These are phyloP conservation scores for Chaetodon trifascialis DNA, from an alignment of 2,113 vertebrate genomes.

Conservation along the genomic window DNA sequence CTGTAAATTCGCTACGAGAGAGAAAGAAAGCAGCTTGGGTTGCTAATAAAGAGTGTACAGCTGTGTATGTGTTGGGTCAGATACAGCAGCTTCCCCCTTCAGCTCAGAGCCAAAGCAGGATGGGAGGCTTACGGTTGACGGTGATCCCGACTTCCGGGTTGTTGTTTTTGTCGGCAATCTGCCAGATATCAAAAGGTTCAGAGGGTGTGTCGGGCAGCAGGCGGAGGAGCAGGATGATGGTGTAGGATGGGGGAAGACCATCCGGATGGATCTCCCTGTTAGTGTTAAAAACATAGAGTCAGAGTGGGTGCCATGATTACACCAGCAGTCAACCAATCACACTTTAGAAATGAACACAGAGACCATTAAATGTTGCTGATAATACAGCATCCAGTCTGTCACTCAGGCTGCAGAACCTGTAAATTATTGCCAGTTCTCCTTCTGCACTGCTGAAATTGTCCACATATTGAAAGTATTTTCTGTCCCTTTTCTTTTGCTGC, in stretches of 20 bases:
- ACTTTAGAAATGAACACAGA: constrained; percentile 4
- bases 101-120: constrained; percentile 33
- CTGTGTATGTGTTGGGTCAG: constrained; percentile 29
- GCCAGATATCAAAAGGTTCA: constrained; percentile 97
- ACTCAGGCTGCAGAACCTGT: constrained; percentile 17
- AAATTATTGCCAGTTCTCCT: constrained; percentile 46
- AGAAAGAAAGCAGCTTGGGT: neutral
- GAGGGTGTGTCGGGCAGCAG: constrained; percentile 91
- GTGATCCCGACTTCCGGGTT: constrained; percentile 96
- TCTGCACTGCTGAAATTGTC: constrained; percentile 50
- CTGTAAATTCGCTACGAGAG: neutral
- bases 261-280: constrained; percentile 95
- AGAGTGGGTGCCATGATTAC: too few relatives aligned
- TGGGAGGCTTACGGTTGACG: constrained; percentile 90
- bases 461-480: constrained; percentile 77
- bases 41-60: constrained; percentile 29
- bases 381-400: constrained; percentile 8
- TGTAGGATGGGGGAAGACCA: constrained; percentile 93
- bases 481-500: constrained; percentile 40
- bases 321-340: neutral
- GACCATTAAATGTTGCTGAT: constrained; percentile 2
- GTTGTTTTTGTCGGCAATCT: constrained; percentile 95
- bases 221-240: constrained; percentile 94
- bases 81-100: constrained; percentile 26
- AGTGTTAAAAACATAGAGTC: constrained; percentile 44